Percentiles rank a stretch among this genome's conserved stretches.
phyloP scores from a whole-genome alignment of 2,113 vertebrate genomes.

The Sminthopsis crassicaudata region DNA sequence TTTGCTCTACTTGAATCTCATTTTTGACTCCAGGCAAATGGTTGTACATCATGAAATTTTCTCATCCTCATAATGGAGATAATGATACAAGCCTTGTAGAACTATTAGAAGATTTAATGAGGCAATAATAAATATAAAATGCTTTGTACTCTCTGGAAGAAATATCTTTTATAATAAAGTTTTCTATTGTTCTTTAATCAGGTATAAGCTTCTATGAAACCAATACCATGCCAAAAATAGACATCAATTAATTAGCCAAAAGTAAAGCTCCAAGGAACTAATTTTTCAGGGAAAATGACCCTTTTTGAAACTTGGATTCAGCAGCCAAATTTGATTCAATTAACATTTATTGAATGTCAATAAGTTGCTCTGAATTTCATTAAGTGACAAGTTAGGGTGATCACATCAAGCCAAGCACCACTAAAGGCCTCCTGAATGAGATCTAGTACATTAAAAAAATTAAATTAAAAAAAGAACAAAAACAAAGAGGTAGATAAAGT shows the following conservation, averaged over 20 bases:
- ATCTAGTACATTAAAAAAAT: not conserved
- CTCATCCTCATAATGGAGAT: not conserved
- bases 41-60: not conserved
- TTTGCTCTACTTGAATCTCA: not conserved
- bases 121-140: conserved; percentile 1
- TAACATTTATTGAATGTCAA: not conserved
- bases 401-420: not conserved
- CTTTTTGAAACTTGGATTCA: not conserved
- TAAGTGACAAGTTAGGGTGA: not conserved
- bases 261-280: not conserved
- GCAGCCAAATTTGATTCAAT: not conserved
- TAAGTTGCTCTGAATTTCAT: not conserved
- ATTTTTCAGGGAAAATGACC: not conserved
- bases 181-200: not conserved
- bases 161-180: not conserved
- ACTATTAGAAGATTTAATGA: conserved; percentile 1
- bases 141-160: not conserved
- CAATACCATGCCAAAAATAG: not conserved
- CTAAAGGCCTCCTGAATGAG: not conserved
- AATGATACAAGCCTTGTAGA: not conserved
- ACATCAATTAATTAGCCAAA: not conserved
- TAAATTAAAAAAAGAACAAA: not conserved
- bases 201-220: not conserved
- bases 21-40: not conserved
- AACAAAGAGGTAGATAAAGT: not conserved